Evolutionary conservation across 2,797 vertebrate species (phyloP).

Genomic region (Enoplosus armatus): DNA sequence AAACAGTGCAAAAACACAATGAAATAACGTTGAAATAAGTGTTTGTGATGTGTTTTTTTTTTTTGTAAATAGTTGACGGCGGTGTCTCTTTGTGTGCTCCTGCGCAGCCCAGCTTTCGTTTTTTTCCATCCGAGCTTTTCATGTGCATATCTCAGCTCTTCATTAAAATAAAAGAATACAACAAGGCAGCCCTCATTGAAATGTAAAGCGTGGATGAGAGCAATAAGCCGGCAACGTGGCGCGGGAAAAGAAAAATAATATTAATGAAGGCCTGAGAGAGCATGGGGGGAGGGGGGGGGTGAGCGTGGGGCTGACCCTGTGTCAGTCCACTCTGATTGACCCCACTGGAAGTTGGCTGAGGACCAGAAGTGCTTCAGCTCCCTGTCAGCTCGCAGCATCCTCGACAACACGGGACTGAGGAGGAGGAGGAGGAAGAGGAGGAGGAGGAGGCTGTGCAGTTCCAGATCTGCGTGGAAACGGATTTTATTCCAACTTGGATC

Average conservation of each 20-base stretch:
- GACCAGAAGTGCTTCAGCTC: slow-evolving; percentile 26
- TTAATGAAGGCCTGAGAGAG: slow-evolving; percentile 66
- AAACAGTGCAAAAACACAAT: too few species aligned
- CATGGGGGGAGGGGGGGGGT: background rate
- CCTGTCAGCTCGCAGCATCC: slow-evolving; percentile 21
- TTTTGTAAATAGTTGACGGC: too few species aligned
- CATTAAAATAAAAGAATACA: slow-evolving; percentile 53
- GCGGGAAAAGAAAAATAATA: slow-evolving; percentile 47
- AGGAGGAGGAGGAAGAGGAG: too few species aligned
- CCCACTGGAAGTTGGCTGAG: slow-evolving; percentile 43
- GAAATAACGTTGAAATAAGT: too few species aligned
- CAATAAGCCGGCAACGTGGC: slow-evolving; percentile 38
- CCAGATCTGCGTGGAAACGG: background rate
- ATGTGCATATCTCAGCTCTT: slow-evolving; percentile 61
- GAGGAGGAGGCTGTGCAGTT: too few species aligned
- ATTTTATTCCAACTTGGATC: background rate
- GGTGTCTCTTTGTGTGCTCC: background rate
- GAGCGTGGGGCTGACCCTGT: slow-evolving; percentile 37
- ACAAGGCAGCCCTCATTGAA: slow-evolving; percentile 45
- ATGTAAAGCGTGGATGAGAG: slow-evolving; percentile 40
- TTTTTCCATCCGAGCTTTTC: slow-evolving; percentile 47
- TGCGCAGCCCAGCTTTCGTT: slow-evolving; percentile 15
- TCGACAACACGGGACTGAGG: slow-evolving; percentile 5
- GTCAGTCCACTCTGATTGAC: slow-evolving; percentile 59
- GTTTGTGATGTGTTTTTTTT: too few species aligned